Base-by-base conservation (phyloP, 1,140 invertebrate species). In the Homalodisca vitripennis region DNA sequence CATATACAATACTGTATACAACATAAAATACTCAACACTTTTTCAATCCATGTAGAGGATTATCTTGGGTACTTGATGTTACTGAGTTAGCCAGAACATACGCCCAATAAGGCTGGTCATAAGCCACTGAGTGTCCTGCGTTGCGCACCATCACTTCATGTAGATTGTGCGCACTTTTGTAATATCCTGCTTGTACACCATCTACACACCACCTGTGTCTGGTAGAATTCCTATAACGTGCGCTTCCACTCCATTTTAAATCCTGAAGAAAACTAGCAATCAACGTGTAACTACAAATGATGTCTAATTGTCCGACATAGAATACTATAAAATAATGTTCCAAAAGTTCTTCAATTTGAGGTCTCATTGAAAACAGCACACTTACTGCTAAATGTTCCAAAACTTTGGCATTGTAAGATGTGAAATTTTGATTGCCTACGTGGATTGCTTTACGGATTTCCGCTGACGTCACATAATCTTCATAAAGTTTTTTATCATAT, bases 51-150 rank as follows among this genome's bases (percentile, higher is more conserved):
- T 41, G 34, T 10, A 41, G 34, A 41, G 34, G 34, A 41, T 41
- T 41, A 17, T 41, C 34, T 41, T 6, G 17, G 6, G 34, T 6
- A 41, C 34, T 17, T 17, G 34, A 41, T 10, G 34, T 41, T 41
- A 41, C 34, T 6, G 34, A 41, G 27, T 86, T 86, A 65, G 95
- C 91, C 74, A 95, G 81, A 78, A 92, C 89, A 24, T 88, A 83
- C 0, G 88, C 86, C 86, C 89, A 89, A 67, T 86, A 85, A 0
- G 93, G 92, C 76, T 94, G 91, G 80, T 95, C 92, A 26, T 82
- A 80, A 0, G 93, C 92, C 20, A 92, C 87, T 86, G 94, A 92
- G 72, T 95, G 93, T 0, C 93, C 93, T 27, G 91, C 92, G 81
- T 91, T 87, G 64, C 91, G 82, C 0, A 93, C 85, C 75, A 93